Percentiles rank a stretch among this genome's conserved stretches.
phyloP scores from a whole-genome alignment of 1,140 invertebrate genomes.

The Bombus ignitus region DNA sequence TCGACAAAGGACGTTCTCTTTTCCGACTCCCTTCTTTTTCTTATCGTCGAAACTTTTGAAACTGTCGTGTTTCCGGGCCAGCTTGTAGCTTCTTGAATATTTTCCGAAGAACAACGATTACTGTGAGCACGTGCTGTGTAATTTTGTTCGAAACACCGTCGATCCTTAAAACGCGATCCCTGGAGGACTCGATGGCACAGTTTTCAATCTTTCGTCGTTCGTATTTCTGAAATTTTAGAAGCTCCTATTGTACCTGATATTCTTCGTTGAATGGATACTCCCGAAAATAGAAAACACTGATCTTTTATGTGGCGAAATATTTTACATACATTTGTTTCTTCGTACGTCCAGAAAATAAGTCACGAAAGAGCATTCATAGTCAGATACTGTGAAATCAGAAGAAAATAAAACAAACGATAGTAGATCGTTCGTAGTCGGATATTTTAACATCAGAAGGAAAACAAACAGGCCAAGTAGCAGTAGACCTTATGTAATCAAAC shows the following conservation, averaged over 20 bases:
- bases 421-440: neutral
- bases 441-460: neutral
- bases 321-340: too few species aligned
- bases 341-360: too few species aligned
- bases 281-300: neutral
- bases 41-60: conserved; percentile 45
- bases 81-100: conserved; percentile 58
- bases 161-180: conserved; percentile 5
- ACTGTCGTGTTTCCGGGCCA: conserved; percentile 42
- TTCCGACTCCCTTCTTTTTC: conserved; percentile 7
- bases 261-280: neutral
- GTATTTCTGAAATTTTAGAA: neutral
- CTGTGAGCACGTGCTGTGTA: conserved; percentile 23
- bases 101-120: conserved; percentile 49
- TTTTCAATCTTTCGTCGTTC: neutral
- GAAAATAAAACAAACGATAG: neutral
- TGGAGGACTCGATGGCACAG: neutral
- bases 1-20: conserved; percentile 30
- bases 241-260: neutral
- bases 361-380: too few species aligned
- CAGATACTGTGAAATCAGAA: neutral
- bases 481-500: too few species aligned
- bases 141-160: neutral
- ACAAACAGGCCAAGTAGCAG: too few species aligned
- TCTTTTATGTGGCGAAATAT: too few species aligned